These are phyloP conservation scores for Zootoca vivipara DNA, from an alignment of 2,113 vertebrate species.

Conservation along the genomic window DNA sequence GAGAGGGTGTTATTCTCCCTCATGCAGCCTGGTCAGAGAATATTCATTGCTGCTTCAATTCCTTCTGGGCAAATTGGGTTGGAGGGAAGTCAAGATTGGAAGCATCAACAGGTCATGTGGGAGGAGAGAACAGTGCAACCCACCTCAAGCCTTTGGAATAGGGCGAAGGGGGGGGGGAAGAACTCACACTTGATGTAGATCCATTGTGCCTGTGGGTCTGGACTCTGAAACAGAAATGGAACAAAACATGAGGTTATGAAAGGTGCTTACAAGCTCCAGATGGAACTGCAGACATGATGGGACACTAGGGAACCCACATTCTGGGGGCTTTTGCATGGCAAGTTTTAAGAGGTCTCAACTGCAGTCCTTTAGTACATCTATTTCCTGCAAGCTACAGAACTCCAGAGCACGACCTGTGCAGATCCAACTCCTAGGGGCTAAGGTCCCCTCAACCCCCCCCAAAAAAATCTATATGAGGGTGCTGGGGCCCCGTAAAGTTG, in stretches of 20 bases:
- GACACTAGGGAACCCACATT: not conserved
- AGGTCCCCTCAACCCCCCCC: no score
- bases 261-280: not conserved
- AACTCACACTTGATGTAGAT: constrained; percentile 26
- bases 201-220: constrained; percentile 17
- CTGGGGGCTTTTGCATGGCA: not conserved
- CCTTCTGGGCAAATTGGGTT: not conserved
- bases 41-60: not conserved
- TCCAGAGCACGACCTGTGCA: not conserved
- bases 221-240: not conserved
- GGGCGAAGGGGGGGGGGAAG: not conserved
- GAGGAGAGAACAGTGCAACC: not conserved
- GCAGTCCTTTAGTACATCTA: not conserved
- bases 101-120: not conserved
- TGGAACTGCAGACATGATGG: not conserved
- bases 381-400: not conserved
- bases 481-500: no score
- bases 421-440: no score
- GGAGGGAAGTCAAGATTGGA: not conserved
- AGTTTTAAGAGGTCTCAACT: not conserved
- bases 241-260: not conserved
- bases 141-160: no score
- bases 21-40: not conserved
- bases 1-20: not conserved
- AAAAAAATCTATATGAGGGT: no score